phyloP scores from a whole-genome alignment of 2,797 vertebrate species.

The Buphagus erythrorhynchus region DNA sequence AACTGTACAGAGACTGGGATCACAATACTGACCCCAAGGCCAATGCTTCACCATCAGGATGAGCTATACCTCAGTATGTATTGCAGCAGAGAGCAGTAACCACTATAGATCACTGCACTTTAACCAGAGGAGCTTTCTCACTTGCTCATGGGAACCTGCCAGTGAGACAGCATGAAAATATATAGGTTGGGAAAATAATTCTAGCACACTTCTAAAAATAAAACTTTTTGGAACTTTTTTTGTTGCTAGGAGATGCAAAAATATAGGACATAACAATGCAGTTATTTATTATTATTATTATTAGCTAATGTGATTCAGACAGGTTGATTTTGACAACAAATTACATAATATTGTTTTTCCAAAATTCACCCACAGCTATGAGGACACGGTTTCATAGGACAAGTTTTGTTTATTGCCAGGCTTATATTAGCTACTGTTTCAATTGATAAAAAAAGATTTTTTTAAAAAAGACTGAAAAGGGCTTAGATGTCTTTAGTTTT shows the following conservation, averaged over 20 bases:
- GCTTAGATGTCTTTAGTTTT: not conserved
- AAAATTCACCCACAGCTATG: not conserved
- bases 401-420: not conserved
- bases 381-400: not conserved
- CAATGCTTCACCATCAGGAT: not conserved
- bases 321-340: not conserved
- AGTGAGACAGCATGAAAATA: not conserved
- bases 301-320: not conserved
- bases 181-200: not conserved
- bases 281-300: not conserved
- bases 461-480: not conserved
- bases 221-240: not conserved
- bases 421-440: not conserved
- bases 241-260: not conserved
- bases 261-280: slow-evolving; percentile 7
- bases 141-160: not conserved
- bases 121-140: not conserved
- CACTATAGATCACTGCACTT: not conserved
- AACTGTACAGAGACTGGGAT: not conserved
- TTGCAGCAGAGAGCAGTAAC: not conserved
- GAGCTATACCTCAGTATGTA: not conserved
- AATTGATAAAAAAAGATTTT: not conserved
- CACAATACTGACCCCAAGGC: not conserved
- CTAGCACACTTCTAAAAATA: slow-evolving; percentile 37
- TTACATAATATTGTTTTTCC: not conserved